Conservation (phyloP, 2,888 invertebrate species). For the Sphaeridia pumilis region DNA sequence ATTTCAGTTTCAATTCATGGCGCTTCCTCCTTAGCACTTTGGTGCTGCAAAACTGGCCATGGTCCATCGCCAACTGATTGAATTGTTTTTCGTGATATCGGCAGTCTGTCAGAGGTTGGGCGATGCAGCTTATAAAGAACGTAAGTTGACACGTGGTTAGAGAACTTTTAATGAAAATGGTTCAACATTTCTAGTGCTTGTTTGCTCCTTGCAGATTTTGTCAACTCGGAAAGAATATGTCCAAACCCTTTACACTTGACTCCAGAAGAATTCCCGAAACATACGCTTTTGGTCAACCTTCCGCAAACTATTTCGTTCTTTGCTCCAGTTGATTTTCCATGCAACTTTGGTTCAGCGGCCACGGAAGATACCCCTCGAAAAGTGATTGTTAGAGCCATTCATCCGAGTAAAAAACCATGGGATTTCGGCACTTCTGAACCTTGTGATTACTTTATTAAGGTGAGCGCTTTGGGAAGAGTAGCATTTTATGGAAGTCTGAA, state of each 20-base stretch:
- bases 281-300: conserved; percentile 11
- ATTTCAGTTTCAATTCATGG: too few species aligned
- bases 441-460: conserved; percentile 16
- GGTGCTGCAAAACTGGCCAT: too few species aligned
- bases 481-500: too few species aligned
- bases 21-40: too few species aligned
- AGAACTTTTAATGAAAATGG: too few species aligned
- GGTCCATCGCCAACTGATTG: too few species aligned
- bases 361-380: neutral
- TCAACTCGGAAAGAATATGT: conserved; percentile 13
- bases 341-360: conserved; percentile 11
- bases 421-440: conserved; percentile 1
- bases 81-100: too few species aligned
- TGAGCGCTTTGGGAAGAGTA: neutral
- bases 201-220: conserved; percentile 15
- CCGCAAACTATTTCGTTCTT: conserved; percentile 13
- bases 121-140: too few species aligned
- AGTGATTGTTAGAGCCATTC: conserved; percentile 16
- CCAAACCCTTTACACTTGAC: conserved; percentile 9
- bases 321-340: conserved; percentile 14
- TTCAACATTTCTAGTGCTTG: too few species aligned
- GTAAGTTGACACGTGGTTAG: too few species aligned
- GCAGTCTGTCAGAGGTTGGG: too few species aligned
- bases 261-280: conserved; percentile 9
- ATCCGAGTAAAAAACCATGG: conserved; percentile 8